Base-by-base conservation (phyloP, 2,888 invertebrate genomes). In the Oxytorus armatus region DNA sequence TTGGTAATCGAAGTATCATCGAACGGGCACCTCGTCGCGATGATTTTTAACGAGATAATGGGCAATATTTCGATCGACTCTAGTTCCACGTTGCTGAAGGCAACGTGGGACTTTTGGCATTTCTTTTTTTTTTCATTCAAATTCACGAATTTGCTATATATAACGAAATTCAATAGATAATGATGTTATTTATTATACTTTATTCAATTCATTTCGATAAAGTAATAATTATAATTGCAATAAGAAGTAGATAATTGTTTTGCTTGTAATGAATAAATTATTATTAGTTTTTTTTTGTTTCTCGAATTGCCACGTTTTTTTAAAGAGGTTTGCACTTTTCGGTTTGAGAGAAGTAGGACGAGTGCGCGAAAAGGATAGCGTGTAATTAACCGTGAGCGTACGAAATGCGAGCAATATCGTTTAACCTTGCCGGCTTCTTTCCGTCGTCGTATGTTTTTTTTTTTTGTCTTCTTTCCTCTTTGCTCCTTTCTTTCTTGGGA, bases 391-490 rank as follows among this genome's bases (percentile, higher is more conserved):
- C 57, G 36, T 59, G 66, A 59, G 47, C 73, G 70, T 59, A 23
- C 29, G 59, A 77, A 77, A 81, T 59, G 77, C 73, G 76, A 74
- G 77, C 72, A 72, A 69, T 74, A 74, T 77, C 77, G 74, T 65
- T 79, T 79, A 73, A 80, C 79, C 82, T 82, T 82, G 82, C 77
- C 70, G 70, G 57, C 72, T 66, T 44, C 39, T 49, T 66, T n/a
- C n/a, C 55, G 61, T 39, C 66, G 57, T 33, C 49, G n/a, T n/a
- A n/a, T n/a, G n/a, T 11, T 65, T 66, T 44, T 57, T 42, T 53
- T 44, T 39, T 73, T 72, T 33, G 16, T 18, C 61, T 53, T 70
- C 57, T 61, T 16, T 53, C 42, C 49, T 61, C 49, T 42, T 53
- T 21, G 21, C 10, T 66, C 44, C 61, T 65, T 75, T 77, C 57